These are phyloP conservation scores for Amblyopsis rosae DNA, from an alignment of 2,113 vertebrate species.

Conservation along the genomic window DNA sequence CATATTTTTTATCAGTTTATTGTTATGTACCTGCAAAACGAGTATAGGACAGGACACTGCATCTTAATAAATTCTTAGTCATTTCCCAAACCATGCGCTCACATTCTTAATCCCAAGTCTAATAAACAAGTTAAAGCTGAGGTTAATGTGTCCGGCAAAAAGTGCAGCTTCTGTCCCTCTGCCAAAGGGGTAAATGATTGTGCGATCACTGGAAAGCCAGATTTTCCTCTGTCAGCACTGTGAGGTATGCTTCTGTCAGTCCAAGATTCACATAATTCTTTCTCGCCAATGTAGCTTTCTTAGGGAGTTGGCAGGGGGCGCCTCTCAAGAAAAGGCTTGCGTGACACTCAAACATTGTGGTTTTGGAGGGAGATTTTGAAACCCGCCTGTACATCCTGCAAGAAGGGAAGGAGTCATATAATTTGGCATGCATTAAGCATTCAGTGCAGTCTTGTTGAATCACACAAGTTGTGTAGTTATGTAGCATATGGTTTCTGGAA, in stretches of 20 bases:
- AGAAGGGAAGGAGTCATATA: conserved; percentile 48
- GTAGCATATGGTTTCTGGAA: conserved; percentile 43
- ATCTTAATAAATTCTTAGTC: conserved; percentile 58
- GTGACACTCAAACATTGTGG: conserved; percentile 61
- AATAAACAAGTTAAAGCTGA: conserved; percentile 62
- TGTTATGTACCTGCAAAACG: neutral
- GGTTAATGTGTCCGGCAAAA: conserved; percentile 61
- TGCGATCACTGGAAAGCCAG: conserved; percentile 38
- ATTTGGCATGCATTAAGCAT: conserved; percentile 37
- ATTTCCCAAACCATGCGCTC: conserved; percentile 40
- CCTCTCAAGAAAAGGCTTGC: conserved; percentile 54
- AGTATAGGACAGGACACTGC: conserved; percentile 39
- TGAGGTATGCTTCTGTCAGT: conserved; percentile 27
- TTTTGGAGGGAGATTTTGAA: conserved; percentile 41
- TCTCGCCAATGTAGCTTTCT: conserved; percentile 51
- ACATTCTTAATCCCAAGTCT: conserved; percentile 59
- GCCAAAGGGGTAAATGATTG: conserved; percentile 16
- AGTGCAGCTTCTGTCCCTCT: conserved; percentile 27
- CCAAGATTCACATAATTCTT: conserved; percentile 41
- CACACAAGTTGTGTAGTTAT: conserved; percentile 52
- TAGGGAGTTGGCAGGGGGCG: conserved; percentile 36
- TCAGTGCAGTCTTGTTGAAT: conserved; percentile 45
- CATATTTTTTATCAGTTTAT: conserved; percentile 1
- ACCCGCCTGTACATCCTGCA: conserved; percentile 50
- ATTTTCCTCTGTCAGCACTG: conserved; percentile 34